Evolutionary conservation across 2,888 invertebrate species (phyloP).

Genomic region (Cheilosia vernalis): DNA sequence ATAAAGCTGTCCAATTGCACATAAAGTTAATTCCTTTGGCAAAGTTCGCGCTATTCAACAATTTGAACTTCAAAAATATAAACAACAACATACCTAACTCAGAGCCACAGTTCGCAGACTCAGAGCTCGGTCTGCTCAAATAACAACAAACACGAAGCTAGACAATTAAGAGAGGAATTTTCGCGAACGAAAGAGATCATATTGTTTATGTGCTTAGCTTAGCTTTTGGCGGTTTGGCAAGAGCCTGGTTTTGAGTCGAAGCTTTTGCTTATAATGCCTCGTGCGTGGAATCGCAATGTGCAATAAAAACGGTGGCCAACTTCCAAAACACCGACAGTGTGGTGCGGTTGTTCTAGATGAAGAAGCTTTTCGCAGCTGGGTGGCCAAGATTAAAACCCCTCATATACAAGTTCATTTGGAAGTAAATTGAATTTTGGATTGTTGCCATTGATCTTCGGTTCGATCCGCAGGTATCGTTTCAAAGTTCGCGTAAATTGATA

Average conservation of each 20-base stretch:
- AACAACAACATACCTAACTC: too few relatives aligned
- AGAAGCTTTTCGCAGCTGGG: slow-evolving; percentile 14
- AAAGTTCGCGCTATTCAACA: neutral
- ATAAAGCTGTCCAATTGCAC: neutral
- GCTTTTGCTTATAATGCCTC: neutral
- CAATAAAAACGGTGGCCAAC: slow-evolving; percentile 52
- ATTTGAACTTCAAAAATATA: too few relatives aligned
- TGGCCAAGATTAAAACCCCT: neutral
- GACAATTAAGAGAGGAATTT: slow-evolving; percentile 41
- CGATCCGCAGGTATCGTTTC: neutral
- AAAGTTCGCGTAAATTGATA: slow-evolving; percentile 7
- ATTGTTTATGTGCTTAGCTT: slow-evolving; percentile 21
- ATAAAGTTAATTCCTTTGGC: neutral
- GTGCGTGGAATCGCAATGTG: slow-evolving; percentile 10
- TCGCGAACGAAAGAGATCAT: slow-evolving; percentile 42
- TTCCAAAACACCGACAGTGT: slow-evolving; percentile 21
- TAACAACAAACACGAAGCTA: neutral
- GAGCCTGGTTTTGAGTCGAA: slow-evolving; percentile 22
- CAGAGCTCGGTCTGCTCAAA: neutral
- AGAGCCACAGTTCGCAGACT: too few relatives aligned
- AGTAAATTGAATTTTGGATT: neutral
- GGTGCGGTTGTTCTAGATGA: slow-evolving; percentile 50
- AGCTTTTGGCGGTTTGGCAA: neutral
- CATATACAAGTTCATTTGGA: neutral
- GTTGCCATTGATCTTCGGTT: slow-evolving; percentile 4